Conservation (phyloP, 2,797 vertebrate species). For the Sebastes diaconus region DNA sequence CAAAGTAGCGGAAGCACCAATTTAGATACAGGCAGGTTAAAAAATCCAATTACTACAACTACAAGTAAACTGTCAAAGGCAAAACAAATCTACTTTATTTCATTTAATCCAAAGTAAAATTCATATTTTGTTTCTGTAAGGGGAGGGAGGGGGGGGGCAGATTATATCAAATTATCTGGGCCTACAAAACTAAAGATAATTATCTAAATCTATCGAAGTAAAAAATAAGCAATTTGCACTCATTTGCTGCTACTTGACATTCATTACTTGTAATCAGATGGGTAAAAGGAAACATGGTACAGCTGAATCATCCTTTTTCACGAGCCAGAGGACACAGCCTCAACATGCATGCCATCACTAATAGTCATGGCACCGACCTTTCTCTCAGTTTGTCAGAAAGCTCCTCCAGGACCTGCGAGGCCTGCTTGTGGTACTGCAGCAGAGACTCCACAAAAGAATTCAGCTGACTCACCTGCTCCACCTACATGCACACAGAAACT, state of each 20-base stretch:
- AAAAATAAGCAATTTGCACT: background rate
- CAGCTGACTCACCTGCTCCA: constrained; percentile 97
- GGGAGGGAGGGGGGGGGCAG: too few species aligned
- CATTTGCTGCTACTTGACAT: constrained; percentile 1
- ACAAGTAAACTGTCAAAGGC: background rate
- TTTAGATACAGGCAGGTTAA: background rate
- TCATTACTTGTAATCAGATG: background rate
- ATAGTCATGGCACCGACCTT: constrained; percentile 63
- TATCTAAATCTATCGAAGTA: background rate
- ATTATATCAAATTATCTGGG: background rate
- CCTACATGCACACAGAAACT: constrained; percentile 74
- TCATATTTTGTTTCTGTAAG: too few species aligned
- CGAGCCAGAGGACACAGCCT: constrained; percentile 10
- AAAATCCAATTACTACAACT: background rate
- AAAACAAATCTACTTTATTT: background rate
- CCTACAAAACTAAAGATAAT: background rate
- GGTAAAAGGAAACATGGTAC: background rate
- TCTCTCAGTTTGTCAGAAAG: constrained; percentile 67
- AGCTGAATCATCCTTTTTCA: constrained; percentile 21
- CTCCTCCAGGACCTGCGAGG: constrained; percentile 83
- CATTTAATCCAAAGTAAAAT: background rate
- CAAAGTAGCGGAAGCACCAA: background rate
- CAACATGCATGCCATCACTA: constrained; percentile 21
- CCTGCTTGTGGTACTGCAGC: constrained; percentile 93
- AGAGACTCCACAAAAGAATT: constrained; percentile 92